phyloP scores from a whole-genome alignment of 2,888 invertebrate species.

The Enoplolaimus lenunculus region DNA sequence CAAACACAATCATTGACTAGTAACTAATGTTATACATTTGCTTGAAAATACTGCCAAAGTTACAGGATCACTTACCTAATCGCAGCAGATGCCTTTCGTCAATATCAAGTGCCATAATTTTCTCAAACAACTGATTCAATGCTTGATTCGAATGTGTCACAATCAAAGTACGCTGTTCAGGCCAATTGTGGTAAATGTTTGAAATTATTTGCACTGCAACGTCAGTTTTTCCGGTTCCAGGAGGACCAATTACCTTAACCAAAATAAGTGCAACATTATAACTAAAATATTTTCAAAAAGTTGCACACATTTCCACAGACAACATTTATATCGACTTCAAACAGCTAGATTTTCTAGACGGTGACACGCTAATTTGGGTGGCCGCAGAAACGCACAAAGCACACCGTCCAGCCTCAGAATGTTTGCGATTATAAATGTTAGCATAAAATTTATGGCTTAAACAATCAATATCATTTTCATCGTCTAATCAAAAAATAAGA shows the following conservation, averaged over 20 bases:
- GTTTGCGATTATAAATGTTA: no score
- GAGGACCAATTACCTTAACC: constrained; percentile 66
- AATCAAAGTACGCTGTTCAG: constrained; percentile 88
- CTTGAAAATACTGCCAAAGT: no score
- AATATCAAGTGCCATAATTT: constrained; percentile 90
- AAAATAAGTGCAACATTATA: not conserved
- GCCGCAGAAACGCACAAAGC: no score
- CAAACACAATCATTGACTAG: no score
- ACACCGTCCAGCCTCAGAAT: no score
- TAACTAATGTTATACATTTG: no score
- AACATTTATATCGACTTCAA: not conserved
- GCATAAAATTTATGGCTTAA: no score
- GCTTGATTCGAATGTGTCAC: constrained; percentile 99
- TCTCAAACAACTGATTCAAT: constrained; percentile 94
- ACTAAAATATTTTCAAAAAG: not conserved
- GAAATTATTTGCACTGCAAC: constrained; percentile 99
- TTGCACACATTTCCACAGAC: not conserved
- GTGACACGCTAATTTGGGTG: no score
- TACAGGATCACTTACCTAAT: constrained; percentile 53
- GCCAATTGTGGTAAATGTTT: constrained; percentile 96
- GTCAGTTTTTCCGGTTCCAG: constrained; percentile 86
- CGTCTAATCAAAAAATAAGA: no score
- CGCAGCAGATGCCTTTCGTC: constrained; percentile 92
- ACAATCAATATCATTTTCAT: no score
- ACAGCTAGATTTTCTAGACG: no score